Evolutionary conservation across 2,113 vertebrate genomes (phyloP).

Genomic region (Beaufortia kweichowensis): DNA sequence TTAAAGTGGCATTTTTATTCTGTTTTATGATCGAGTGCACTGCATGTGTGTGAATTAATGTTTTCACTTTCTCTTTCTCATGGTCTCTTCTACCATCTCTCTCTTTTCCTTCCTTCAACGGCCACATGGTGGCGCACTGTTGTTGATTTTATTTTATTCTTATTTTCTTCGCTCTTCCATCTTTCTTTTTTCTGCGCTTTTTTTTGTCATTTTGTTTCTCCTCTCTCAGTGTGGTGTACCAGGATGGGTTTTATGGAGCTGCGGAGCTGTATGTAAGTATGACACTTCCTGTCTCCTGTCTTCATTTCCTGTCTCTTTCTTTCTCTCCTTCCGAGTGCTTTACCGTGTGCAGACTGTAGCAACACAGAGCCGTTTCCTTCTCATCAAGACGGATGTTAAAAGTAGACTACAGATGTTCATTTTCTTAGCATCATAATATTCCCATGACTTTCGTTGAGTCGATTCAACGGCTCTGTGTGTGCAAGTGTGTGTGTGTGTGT

Average conservation of each 20-base stretch:
- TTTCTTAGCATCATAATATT: background rate
- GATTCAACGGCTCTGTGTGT: constrained; percentile 37
- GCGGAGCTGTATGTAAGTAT: constrained; percentile 83
- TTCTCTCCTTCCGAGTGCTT: constrained; percentile 66
- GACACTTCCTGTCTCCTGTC: constrained; percentile 48
- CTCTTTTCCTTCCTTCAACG: constrained; percentile 16
- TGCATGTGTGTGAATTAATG: constrained; percentile 79
- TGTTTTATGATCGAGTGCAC: constrained; percentile 59
- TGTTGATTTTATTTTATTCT: constrained; percentile 16
- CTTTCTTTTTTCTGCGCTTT: constrained; percentile 53
- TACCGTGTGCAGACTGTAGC: constrained; percentile 54
- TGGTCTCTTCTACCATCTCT: constrained; percentile 18
- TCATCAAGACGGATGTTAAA: constrained; percentile 40
- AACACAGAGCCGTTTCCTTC: constrained; percentile 63
- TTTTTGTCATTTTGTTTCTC: constrained; percentile 52
- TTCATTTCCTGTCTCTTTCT: constrained; percentile 59
- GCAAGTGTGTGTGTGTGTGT: constrained; percentile 52
- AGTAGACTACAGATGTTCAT: background rate
- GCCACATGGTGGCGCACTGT: constrained; percentile 45
- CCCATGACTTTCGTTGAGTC: background rate
- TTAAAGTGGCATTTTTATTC: constrained; percentile 73
- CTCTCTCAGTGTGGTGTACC: constrained; percentile 80
- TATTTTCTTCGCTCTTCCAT: constrained; percentile 36
- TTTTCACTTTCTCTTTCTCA: constrained; percentile 66
- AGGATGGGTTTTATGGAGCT: constrained; percentile 83